Evolutionary conservation across 2,888 invertebrate genomes (phyloP).

Genomic region (Melolontha melolontha): DNA sequence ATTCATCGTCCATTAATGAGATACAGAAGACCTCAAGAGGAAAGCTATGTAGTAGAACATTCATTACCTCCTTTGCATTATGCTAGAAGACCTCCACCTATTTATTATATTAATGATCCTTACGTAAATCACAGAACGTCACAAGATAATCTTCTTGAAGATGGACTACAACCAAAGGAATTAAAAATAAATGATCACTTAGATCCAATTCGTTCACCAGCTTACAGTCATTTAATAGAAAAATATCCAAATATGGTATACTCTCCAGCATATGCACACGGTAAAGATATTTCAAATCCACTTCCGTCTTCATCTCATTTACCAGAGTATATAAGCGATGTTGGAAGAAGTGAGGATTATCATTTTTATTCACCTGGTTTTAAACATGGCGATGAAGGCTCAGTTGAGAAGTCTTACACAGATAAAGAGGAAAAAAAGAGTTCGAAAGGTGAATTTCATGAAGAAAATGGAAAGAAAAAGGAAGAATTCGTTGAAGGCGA

Average conservation of each 20-base stretch:
- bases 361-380: conserved; percentile 5
- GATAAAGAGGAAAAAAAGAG: background rate
- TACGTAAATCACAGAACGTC: background rate
- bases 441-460: background rate
- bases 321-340: conserved; percentile 1
- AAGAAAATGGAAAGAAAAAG: conserved; percentile 8
- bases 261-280: background rate
- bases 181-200: background rate
- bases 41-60: background rate
- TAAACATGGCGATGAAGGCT: background rate
- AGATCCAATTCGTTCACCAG: background rate
- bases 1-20: conserved; percentile 1
- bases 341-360: background rate
- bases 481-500: conserved; percentile 20
- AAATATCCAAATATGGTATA: conserved; percentile 14
- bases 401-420: background rate
- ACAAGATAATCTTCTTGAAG: conserved; percentile 3
- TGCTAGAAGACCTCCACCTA: background rate
- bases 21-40: conserved; percentile 5
- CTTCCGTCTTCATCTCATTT: conserved; percentile 5
- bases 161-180: background rate
- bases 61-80: background rate
- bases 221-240: background rate
- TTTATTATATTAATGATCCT: conserved; percentile 8
- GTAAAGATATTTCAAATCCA: background rate